Base-by-base conservation (phyloP, 2,113 vertebrate genomes). In the Trematomus loennbergii region DNA sequence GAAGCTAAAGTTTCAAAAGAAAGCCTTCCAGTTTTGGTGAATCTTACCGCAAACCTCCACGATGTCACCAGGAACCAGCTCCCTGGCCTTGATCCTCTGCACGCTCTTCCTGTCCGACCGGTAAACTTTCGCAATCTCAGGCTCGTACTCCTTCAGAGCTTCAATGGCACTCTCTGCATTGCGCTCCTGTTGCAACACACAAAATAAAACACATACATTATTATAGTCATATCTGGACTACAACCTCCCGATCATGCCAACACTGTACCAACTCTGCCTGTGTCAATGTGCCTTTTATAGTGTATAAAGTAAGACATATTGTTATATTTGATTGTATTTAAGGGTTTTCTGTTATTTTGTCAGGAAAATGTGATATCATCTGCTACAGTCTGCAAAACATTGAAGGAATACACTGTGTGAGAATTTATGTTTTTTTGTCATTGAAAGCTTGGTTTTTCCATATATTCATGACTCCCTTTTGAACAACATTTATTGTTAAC, bases 111-210 rank as follows among this genome's bases (percentile, higher is more conserved):
- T 96, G 94, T 98, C 97, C 3, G 96, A 71, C 12, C 97, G 93
- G 92, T 98, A 98, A 61, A 98, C 97, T 75, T 98, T 98, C 3
- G 96, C 97, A 95, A 98, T 98, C 91, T 98, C 97, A 0, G 97
- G 97, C 86, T 98, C 97, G 33, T 98, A 98, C 83, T 98, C 97
- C 90, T 98, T 98, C 85, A 98, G 92, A 25, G 97, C 97, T 90
- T 98, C 97, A 0, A 98, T 98, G 92, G 97, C 97, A 0, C 96
- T 97, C 90, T 98, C 97, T 17, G 97, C 97, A 9, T 98, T 98
- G n/a, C 96, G 95, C 89, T 98, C 97, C 97, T 98, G 89, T 85
- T 40, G 60, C 46, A 79, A n/a, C 15, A 67, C 2, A 33, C 29
- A 52, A 11, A 65, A 77, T 10, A 54, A 57, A 63, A 46, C 9